Conservation (phyloP, 2,888 invertebrate genomes). For the Morpho helenor region DNA sequence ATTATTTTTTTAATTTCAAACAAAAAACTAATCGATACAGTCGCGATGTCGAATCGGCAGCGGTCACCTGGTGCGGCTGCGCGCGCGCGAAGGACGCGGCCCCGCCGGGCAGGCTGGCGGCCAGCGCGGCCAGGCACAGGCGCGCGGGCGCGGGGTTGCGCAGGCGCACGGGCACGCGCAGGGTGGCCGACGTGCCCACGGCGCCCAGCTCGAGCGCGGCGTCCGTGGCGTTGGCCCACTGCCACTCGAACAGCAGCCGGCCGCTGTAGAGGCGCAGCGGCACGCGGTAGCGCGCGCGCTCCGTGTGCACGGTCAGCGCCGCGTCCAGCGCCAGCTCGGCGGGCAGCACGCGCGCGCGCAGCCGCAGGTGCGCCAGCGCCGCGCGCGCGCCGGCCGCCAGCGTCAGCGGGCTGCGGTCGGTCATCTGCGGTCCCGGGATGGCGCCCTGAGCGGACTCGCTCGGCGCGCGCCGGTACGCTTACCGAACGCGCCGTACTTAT, state of each 20-base stretch:
- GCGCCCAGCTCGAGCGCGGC: conserved; percentile 71
- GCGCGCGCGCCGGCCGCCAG: conserved; percentile 31
- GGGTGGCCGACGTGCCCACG: conserved; percentile 81
- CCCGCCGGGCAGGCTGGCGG: conserved; percentile 38
- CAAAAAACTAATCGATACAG: too few relatives aligned
- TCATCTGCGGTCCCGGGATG: conserved; percentile 32
- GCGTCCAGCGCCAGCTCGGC: conserved; percentile 25
- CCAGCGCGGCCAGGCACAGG: conserved; percentile 40
- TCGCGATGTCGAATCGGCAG: background rate
- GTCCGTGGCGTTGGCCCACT: conserved; percentile 44
- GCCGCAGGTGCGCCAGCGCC: conserved; percentile 28
- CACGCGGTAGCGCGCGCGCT: conserved; percentile 64
- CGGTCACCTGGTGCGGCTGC: conserved; percentile 15
- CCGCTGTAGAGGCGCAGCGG: conserved; percentile 70
- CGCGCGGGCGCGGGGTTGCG: conserved; percentile 48
- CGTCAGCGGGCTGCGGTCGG: conserved; percentile 34
- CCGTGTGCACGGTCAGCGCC: conserved; percentile 60
- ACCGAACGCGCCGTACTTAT: too few relatives aligned
- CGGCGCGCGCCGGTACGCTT: too few relatives aligned
- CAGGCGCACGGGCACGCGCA: conserved; percentile 80
- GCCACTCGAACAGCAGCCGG: conserved; percentile 49
- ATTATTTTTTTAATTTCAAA: too few relatives aligned
- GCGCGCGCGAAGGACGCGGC: conserved; percentile 28
- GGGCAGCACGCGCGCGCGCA: conserved; percentile 13
- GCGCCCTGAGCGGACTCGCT: too few relatives aligned